Conservation (phyloP, 2,888 invertebrate genomes). For the Galerucella nymphaeae region DNA sequence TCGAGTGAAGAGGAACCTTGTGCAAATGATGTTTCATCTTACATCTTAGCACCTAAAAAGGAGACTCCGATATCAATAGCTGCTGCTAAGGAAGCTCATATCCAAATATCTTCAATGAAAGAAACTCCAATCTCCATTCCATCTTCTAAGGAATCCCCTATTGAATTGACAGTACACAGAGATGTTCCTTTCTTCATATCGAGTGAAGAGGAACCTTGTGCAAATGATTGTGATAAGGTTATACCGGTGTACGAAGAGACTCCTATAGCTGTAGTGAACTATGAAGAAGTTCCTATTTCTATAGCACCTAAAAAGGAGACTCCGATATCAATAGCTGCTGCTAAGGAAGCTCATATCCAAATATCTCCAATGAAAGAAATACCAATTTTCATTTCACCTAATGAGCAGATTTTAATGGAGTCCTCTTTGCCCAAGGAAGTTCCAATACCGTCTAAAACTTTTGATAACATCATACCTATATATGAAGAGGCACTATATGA, state of each 20-base stretch:
- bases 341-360: conserved; percentile 1
- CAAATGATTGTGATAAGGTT: no score
- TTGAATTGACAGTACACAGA: neutral
- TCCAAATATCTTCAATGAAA: no score
- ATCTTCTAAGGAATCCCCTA: no score
- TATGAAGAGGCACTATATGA: conserved; percentile 1
- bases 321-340: neutral
- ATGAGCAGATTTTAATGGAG: neutral
- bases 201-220: neutral
- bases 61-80: neutral
- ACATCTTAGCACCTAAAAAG: neutral
- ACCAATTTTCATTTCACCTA: neutral
- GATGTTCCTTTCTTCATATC: neutral
- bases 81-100: no score
- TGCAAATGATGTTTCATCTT: no score
- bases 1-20: neutral
- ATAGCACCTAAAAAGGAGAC: neutral
- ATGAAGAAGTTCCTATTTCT: neutral
- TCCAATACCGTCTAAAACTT: no score
- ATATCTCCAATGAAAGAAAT: neutral
- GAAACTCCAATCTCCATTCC: neutral
- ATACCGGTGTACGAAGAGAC: neutral
- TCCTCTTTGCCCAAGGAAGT: neutral
- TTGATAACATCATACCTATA: neutral
- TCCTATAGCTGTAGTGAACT: neutral